phyloP scores from a whole-genome alignment of 2,113 vertebrate species.

The Polypterus bichir region DNA sequence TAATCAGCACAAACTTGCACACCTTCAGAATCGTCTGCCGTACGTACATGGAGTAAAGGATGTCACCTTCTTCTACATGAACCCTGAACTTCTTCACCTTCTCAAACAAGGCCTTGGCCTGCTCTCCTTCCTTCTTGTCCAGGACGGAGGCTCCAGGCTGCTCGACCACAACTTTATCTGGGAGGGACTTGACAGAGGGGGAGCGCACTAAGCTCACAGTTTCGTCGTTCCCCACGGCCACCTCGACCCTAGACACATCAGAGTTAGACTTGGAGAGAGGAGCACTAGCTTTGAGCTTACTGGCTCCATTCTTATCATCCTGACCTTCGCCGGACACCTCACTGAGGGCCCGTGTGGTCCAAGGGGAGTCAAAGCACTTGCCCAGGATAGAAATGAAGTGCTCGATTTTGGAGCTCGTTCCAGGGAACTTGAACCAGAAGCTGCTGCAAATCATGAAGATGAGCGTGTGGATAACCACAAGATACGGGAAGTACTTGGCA shows the following conservation, averaged over 20 bases:
- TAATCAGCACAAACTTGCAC: constrained; percentile 63
- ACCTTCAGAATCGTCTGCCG: constrained; percentile 69
- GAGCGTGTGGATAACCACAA: constrained; percentile 74
- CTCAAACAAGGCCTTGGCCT: constrained; percentile 81
- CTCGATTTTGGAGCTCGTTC: constrained; percentile 80
- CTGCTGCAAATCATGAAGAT: constrained; percentile 78
- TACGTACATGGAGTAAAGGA: constrained; percentile 73
- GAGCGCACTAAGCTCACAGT: constrained; percentile 28
- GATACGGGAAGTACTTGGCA: constrained; percentile 79
- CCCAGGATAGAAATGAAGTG: constrained; percentile 73
- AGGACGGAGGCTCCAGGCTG: constrained; percentile 45
- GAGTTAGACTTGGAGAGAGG: constrained; percentile 30
- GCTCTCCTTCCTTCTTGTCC: constrained; percentile 79
- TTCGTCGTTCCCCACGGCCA: constrained; percentile 32
- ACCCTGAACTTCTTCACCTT: constrained; percentile 76
- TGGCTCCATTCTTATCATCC: constrained; percentile 24
- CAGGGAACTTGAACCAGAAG: constrained; percentile 85
- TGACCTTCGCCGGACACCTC: constrained; percentile 67
- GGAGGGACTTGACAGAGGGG: constrained; percentile 34
- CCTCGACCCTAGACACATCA: constrained; percentile 16
- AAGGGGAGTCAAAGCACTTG: constrained; percentile 78
- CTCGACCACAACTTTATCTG: constrained; percentile 51
- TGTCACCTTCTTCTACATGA: constrained; percentile 71
- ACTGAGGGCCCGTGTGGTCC: constrained; percentile 72
- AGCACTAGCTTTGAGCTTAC: constrained; percentile 35